Evolutionary conservation across 1,140 invertebrate genomes (phyloP), one percentile per base, ranked within the genome.

Genomic region (Tigriopus japonicus): DNA sequence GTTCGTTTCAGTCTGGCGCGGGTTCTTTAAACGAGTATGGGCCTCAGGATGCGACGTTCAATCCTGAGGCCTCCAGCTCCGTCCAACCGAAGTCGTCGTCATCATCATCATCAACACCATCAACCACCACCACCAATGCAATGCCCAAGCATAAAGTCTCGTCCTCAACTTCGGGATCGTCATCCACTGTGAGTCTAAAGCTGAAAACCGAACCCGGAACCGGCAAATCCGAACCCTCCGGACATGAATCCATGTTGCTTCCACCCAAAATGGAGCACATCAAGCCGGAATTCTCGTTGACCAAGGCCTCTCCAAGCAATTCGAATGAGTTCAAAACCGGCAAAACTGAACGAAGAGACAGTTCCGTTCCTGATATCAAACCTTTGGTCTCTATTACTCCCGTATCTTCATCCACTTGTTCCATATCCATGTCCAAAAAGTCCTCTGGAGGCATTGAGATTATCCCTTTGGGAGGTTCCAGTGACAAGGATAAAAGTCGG

Each of bases 1-100:
- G n/a, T n/a, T n/a, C n/a, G n/a, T 21, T 49, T 21, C 6, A 49
- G 21, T 49, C 45, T 21, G 21, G 21, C 45, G n/a, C 45, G 45
- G 45, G 3, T 15, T 15, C 10, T 49, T 12, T 49, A 49, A 49
- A 49, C 45, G 45, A 15, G n/a, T 17, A 49, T 21, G n/a, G 45
- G 45, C 45, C 45, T 49, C 45, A 49, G 45, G 45, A 49, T 49
- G 45, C 45, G 45, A 21, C 45, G 45, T 49, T 49, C n/a, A 49
- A 49, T 49, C 45, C 45, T 49, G 45, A 21, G 45, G 45, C 45
- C n/a, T 17, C n/a, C n/a, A 49, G 21, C 45, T 17, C n/a, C 45
- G 3, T 6, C n/a, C n/a, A 17, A 49, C n/a, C 45, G n/a, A 49
- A 15, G n/a, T 17, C 45, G n/a, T 49, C 21, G 21, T 17, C 45